Conservation (phyloP, 2,888 invertebrate genomes). For the Mesorhabditis sp. region DNA sequence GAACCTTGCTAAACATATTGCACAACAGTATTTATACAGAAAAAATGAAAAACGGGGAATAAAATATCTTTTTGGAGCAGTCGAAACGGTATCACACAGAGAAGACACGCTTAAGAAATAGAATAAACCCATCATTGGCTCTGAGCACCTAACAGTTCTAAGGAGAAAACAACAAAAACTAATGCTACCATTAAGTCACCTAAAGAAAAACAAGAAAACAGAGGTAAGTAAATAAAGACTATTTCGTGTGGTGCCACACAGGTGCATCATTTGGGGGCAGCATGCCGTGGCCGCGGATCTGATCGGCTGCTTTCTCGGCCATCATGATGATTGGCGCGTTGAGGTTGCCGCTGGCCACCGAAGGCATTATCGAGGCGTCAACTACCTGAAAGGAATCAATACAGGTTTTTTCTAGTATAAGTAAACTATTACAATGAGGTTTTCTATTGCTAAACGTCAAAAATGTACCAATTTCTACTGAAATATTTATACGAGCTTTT, state of each 20-base stretch:
- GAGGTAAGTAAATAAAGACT: not conserved
- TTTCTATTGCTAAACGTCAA: too few species aligned
- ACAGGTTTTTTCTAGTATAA: not conserved
- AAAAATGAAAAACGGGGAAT: too few species aligned
- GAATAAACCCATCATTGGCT: not conserved
- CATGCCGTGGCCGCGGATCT: conserved; percentile 58
- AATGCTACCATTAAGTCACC: too few species aligned
- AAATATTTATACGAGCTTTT: too few species aligned
- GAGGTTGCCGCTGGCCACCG: conserved; percentile 74
- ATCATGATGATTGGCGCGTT: conserved; percentile 64
- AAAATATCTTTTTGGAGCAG: not conserved
- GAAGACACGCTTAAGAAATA: not conserved
- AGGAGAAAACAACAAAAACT: too few species aligned
- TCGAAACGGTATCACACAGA: not conserved
- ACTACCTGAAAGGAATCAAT: conserved; percentile 68
- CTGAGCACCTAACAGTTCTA: too few species aligned
- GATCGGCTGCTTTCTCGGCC: conserved; percentile 62
- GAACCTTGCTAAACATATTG: too few species aligned
- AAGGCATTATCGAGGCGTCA: conserved; percentile 78
- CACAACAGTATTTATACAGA: too few species aligned
- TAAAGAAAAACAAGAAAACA: not conserved
- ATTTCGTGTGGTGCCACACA: not conserved
- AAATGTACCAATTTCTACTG: too few species aligned
- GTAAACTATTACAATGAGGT: too few species aligned
- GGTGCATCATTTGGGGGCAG: conserved; percentile 43